Evolutionary conservation across 1,140 invertebrate species (phyloP), one percentile per base, ranked within the genome.

Genomic region (Homalodisca vitripennis): DNA sequence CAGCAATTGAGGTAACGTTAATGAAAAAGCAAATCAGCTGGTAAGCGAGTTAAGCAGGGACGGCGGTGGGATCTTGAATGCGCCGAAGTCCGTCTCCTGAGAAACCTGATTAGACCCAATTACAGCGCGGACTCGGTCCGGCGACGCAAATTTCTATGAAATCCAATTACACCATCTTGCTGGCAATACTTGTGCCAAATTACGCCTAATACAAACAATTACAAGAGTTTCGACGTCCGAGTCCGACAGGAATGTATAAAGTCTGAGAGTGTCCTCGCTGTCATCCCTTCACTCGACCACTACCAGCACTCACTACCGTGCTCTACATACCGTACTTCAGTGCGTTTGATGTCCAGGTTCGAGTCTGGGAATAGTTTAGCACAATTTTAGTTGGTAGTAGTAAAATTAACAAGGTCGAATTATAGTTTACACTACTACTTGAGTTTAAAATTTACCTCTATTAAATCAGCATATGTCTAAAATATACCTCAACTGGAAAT

Each of bases 61-160:
- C 48, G 10, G 48, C 48, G 12, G 12, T 22, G 34, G 27, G 55
- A 60, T 60, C 55, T 60, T 60, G 55, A 60, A 60, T 60, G 55
- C 55, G 55, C 55, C 24, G 34, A 66, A 46, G 63, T 66, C 63
- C 63, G 63, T 66, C 55, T 60, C 41, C 32, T 31, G n/a, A 66
- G 63, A 66, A 66, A 66, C 41, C 22, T 12, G 32, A 66, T 66
- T 66, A 66, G 63, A 66, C 63, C 63, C 63, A 66, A 66, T 66
- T 66, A 66, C 63, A 27, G 27, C 20, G 32, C 14, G 20, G 32
- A 64, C 62, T 64, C 29, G 29, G 17, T 66, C 63, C 32, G 63
- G 34, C 32, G 32, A 46, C 41, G 63, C 63, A 66, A 66, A 66
- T 66, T 66, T 66, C 63, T 46, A 66, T 66, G 63, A 66, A 66